Evolutionary conservation across 2,797 vertebrate species (phyloP), one percentile per base, ranked within the genome.

Genomic region (Manis javanica): DNA sequence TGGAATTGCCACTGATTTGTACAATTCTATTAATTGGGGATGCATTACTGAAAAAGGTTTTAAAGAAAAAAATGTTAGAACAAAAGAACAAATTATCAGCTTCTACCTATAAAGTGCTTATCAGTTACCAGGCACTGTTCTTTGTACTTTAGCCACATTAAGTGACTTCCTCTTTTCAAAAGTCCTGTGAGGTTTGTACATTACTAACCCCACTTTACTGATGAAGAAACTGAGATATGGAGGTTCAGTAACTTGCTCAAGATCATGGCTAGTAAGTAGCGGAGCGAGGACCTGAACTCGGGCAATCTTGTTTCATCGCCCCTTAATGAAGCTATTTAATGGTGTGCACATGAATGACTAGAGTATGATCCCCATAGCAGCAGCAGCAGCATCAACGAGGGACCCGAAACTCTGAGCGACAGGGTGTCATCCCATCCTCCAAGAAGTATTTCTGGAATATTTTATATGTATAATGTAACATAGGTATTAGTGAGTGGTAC

Each of bases 11-110:
- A 95, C 99, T 99, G 98, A 99, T 99, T 98, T 99, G 99, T 98
- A 99, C 99, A 98, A 99, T 99, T 98, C 99, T 98, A 98, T 99
- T 99, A 98, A 99, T 99, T 96, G 99, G 99, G 83, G 99, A 99
- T 0, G 99, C 99, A 97, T 99, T 99, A 98, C 99, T 99, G 98
- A 93, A 98, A 98, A 87, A 97, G 94, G 97, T 93, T 94, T 92
- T 96, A 96, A 94, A 94, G 95, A 96, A 95, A 92, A 92, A 89
- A 93, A 23, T 0, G 71, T 97, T 82, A 81, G 91, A 94, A 78
- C 46, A 78, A 51, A 64, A 88, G 39, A 64, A 39, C 31, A 87
- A 79, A 64, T 34, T 85, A 69, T 46, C 12, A 82, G 53, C n/a
- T 71, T 87, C 64, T 19, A 87, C 11, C 34, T 82, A 42, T 15